phyloP scores from a whole-genome alignment of 2,797 vertebrate genomes.

The Hoplostethus atlanticus region DNA sequence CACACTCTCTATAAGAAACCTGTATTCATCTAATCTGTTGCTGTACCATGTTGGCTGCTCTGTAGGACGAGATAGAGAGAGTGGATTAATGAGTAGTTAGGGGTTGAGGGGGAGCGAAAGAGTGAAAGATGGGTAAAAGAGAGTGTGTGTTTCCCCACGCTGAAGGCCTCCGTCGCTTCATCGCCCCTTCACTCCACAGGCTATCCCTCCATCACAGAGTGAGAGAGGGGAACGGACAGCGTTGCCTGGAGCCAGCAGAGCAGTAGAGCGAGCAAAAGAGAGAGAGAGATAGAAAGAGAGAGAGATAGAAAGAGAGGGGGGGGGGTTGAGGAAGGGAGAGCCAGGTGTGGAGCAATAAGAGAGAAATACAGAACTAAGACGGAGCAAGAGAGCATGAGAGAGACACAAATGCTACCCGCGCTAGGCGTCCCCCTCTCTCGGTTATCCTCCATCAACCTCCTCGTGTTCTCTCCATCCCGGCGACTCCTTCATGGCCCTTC shows the following conservation, averaged over 20 bases:
- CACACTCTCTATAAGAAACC: background rate
- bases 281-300: slow-evolving; percentile 30
- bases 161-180: slow-evolving; percentile 71
- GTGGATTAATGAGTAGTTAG: slow-evolving; percentile 45
- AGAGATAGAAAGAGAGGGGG: slow-evolving; percentile 25
- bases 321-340: slow-evolving; percentile 37
- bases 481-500: slow-evolving; percentile 74
- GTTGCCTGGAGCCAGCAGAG: slow-evolving; percentile 71
- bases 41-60: slow-evolving; percentile 5
- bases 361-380: slow-evolving; percentile 45
- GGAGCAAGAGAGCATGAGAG: slow-evolving; percentile 56
- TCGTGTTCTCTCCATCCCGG: slow-evolving; percentile 65
- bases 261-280: slow-evolving; percentile 69
- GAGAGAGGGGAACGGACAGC: slow-evolving; percentile 81
- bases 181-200: slow-evolving; percentile 65
- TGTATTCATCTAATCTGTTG: slow-evolving; percentile 5
- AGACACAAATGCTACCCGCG: slow-evolving; percentile 41
- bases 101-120: slow-evolving; percentile 33
- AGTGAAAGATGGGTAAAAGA: slow-evolving; percentile 19
- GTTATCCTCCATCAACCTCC: slow-evolving; percentile 72
- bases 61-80: slow-evolving; percentile 24
- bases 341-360: slow-evolving; percentile 50
- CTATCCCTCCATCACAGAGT: slow-evolving; percentile 78
- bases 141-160: slow-evolving; percentile 21
- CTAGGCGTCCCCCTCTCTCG: slow-evolving; percentile 45